Percentiles rank a stretch among this genome's conserved stretches.
Conservation (phyloP, 2,113 vertebrate species). For the Fukomys damarensis region DNA sequence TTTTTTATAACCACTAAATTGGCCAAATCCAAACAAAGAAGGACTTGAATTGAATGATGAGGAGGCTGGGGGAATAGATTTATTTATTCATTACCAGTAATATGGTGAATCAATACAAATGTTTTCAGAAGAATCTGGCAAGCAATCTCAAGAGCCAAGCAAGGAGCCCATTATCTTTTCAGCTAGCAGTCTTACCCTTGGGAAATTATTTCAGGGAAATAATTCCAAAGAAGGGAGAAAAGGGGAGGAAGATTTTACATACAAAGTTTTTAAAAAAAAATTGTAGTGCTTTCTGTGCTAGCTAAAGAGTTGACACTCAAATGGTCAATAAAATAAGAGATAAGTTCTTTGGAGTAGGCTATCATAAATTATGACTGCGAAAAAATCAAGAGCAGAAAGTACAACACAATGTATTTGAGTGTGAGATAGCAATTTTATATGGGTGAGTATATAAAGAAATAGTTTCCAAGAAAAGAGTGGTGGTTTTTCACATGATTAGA, state of each 20-base stretch:
- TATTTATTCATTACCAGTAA: constrained; percentile 33
- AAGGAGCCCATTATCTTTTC: not conserved
- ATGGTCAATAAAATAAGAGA: constrained; percentile 27
- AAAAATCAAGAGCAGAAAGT: not conserved
- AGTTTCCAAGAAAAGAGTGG: not conserved
- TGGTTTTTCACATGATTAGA: not conserved
- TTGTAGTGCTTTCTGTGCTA: constrained; percentile 19
- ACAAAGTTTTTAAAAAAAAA: not conserved
- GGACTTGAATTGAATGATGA: not conserved
- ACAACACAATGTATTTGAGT: not conserved
- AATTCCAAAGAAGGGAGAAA: constrained; percentile 29
- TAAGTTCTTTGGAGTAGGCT: not conserved
- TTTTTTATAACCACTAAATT: constrained; percentile 29
- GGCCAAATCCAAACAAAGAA: constrained; percentile 30
- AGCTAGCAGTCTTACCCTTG: not conserved
- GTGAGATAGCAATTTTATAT: not conserved
- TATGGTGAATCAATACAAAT: not conserved
- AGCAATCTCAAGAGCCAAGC: not conserved
- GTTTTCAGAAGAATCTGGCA: constrained; percentile 19
- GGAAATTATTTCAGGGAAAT: constrained; percentile 60
- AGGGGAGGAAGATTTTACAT: not conserved
- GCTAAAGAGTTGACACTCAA: not conserved
- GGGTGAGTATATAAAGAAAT: constrained; percentile 21
- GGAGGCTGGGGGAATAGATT: not conserved
- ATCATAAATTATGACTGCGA: not conserved